Percentiles rank a stretch among this genome's conserved stretches.
Evolutionary conservation across 2,888 invertebrate species (phyloP).

Genomic region (Oasisia sp.): DNA sequence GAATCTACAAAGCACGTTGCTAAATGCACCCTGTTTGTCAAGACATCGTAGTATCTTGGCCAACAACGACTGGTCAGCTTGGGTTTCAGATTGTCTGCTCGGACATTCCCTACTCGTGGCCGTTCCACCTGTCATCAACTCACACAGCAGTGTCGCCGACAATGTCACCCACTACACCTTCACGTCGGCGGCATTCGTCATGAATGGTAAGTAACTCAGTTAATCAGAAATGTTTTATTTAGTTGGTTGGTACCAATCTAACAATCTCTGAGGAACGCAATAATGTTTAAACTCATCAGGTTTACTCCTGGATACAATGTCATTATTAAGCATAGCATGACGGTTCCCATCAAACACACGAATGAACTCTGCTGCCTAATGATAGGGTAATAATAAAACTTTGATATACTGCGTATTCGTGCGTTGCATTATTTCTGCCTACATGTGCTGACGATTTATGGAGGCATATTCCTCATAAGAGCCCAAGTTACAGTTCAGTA

Average conservation of each 20-base stretch:
- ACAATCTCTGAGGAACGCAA: neutral
- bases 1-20: neutral
- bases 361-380: too few relatives aligned
- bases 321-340: too few relatives aligned
- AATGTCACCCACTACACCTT: neutral
- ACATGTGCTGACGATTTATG: too few relatives aligned
- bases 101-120: neutral
- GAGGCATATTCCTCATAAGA: too few relatives aligned
- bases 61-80: neutral
- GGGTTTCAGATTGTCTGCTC: neutral
- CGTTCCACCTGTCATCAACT: neutral
- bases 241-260: neutral
- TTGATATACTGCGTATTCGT: too few relatives aligned
- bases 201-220: neutral
- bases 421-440: too few relatives aligned
- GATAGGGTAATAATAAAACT: too few relatives aligned
- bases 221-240: neutral
- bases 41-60: neutral
- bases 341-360: too few relatives aligned
- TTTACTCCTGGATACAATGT: too few relatives aligned
- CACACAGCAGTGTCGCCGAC: neutral
- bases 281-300: neutral
- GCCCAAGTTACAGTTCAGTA: too few relatives aligned
- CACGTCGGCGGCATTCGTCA: neutral
- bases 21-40: neutral